Percentiles rank a stretch among this genome's conserved stretches.
phyloP scores from a whole-genome alignment of 2,888 invertebrate species.

The Diplazon laetatorius region DNA sequence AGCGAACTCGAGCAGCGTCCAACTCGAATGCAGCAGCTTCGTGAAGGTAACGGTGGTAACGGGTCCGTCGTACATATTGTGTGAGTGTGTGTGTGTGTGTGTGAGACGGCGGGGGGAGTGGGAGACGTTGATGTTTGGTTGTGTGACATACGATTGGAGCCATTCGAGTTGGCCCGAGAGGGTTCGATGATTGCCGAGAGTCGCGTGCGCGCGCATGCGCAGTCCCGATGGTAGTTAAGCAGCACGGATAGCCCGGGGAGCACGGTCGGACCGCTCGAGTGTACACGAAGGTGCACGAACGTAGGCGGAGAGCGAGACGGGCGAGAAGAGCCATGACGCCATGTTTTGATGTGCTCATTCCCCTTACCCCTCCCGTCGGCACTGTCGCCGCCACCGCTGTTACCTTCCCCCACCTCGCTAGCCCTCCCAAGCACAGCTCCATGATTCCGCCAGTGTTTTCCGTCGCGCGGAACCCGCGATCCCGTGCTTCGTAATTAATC shows the following conservation, averaged over 20 bases:
- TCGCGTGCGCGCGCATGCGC: conserved; percentile 69
- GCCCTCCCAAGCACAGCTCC: conserved; percentile 60
- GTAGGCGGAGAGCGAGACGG: too few relatives aligned
- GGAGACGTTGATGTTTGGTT: too few relatives aligned
- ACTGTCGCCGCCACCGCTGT: too few relatives aligned
- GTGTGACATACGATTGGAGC: too few relatives aligned
- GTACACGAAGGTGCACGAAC: conserved; percentile 65
- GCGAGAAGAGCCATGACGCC: conserved; percentile 78
- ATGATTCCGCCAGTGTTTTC: conserved; percentile 72
- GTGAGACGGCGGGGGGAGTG: too few relatives aligned
- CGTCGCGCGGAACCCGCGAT: conserved; percentile 62
- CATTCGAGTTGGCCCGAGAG: conserved; percentile 34
- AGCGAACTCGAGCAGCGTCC: too few relatives aligned
- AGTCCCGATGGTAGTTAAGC: conserved; percentile 25
- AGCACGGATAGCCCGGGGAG: conserved; percentile 65
- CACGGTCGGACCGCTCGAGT: conserved; percentile 56
- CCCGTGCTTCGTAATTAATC: conserved; percentile 65
- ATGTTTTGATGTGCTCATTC: conserved; percentile 81
- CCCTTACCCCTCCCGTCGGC: conserved; percentile 64
- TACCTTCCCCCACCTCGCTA: conserved; percentile 22
- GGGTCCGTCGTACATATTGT: too few relatives aligned
- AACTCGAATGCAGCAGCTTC: too few relatives aligned
- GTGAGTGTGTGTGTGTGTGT: too few relatives aligned
- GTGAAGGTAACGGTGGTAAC: too few relatives aligned
- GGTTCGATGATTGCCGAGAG: conserved; percentile 72